Conservation (phyloP, 2,888 invertebrate genomes). For the Amiota communis region DNA sequence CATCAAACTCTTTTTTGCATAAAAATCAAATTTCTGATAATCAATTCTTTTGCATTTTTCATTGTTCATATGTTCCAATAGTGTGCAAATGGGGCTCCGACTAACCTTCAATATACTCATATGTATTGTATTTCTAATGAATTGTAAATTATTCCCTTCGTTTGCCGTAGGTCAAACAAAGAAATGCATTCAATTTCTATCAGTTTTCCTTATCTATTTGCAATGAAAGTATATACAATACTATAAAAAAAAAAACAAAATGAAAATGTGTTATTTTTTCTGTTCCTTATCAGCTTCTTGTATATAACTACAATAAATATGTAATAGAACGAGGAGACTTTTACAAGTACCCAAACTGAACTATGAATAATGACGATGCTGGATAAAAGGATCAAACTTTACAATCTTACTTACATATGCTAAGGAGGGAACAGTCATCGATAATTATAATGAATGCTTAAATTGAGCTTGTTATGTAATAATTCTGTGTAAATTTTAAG, state of each 20-base stretch:
- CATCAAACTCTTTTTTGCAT: not conserved
- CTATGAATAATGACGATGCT: no score
- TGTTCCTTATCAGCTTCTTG: not conserved
- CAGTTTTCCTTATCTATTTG: not conserved
- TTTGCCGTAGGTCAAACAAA: constrained; percentile 61
- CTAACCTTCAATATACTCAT: constrained; percentile 38
- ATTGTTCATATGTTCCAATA: not conserved
- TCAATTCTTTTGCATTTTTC: not conserved
- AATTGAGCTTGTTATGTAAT: no score
- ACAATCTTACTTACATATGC: no score
- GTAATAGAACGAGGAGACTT: no score
- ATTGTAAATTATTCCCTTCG: constrained; percentile 25
- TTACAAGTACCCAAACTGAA: no score
- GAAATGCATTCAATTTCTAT: constrained; percentile 26
- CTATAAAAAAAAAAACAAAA: no score
- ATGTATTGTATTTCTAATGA: constrained; percentile 5
- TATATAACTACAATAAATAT: not conserved
- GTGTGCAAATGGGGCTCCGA: not conserved
- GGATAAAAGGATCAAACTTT: no score
- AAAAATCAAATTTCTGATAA: not conserved
- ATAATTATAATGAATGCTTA: no score
- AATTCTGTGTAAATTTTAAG: no score
- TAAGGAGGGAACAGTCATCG: no score
- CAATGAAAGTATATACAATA: not conserved
- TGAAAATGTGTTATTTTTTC: not conserved